Evolutionary conservation across 2,797 vertebrate species (phyloP), one percentile per base, ranked within the genome.

Genomic region (Myotis findleyi): DNA sequence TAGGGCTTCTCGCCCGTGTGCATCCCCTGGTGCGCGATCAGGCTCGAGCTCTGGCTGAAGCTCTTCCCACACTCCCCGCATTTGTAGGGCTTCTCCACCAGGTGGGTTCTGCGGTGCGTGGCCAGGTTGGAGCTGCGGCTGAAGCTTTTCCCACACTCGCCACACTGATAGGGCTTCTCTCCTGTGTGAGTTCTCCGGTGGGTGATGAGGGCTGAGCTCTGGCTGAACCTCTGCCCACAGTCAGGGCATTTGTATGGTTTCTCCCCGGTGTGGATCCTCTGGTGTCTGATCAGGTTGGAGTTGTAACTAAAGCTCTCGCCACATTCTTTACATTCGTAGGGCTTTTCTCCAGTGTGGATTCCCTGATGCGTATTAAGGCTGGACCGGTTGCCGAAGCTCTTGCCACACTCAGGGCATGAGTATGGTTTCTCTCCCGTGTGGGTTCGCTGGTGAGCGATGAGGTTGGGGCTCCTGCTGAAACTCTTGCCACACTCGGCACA

Each of bases 111-210:
- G 21, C 97, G 95, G 95, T 97, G 97, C 0, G 97, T 98, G 94
- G 96, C 96, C 91, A 97, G 97, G 4, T 97, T 97, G 93, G 97
- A 97, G 96, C 97, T 97, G 84, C 97, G 97, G 53, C 97, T 97
- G 66, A 97, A 97, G 93, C 94, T 95, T 3, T 97, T 97, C 16
- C 97, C 97, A 0, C 97, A 97, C 85, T 97, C 96, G 0, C 53
- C 6, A 38, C 97, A 98, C 93, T 91, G 96, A 7, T 98, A 98
- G 27, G 97, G 97, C 33, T 95, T 97, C 44, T 98, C 97, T 0
- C 97, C 97, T 0, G 97, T 98, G 95, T 98, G 97, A 0, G 97
- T 97, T 2, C 97, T 44, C 44, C 97, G 95, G 95, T 98, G 97
- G 0, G 96, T 97, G n/a, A 97, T 97, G 82, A 98, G 97, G 0